phyloP scores from a whole-genome alignment of 2,888 invertebrate species.

The Amblyjoppa proteus region DNA sequence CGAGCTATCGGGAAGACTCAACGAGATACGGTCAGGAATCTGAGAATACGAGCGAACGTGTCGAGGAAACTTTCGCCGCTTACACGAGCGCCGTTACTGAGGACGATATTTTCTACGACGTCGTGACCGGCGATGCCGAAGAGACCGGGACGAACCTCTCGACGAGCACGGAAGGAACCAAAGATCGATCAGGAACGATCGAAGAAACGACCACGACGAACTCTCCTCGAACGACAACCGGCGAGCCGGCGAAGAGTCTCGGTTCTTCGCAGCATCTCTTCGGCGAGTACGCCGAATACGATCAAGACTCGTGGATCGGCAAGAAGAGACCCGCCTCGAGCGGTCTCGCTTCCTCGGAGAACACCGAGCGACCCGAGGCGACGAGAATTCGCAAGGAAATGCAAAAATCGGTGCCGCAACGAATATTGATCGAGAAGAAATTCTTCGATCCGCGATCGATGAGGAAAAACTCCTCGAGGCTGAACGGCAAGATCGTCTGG shows the following conservation, averaged over 20 bases:
- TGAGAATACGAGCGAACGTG: background rate
- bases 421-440: conserved; percentile 6
- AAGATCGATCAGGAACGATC: background rate
- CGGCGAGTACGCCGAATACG: conserved; percentile 62
- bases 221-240: conserved; percentile 14
- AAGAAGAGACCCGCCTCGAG: background rate
- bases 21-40: background rate
- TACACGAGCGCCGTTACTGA: background rate
- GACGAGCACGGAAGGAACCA: background rate
- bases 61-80: background rate
- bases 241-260: background rate
- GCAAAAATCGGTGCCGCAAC: background rate
- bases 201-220: conserved; percentile 5
- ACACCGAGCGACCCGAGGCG: background rate
- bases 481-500: conserved; percentile 2
- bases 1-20: background rate
- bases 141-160: background rate
- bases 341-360: too few relatives aligned
- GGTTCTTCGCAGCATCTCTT: conserved; percentile 22
- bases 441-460: conserved; percentile 18
- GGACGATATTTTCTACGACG: conserved; percentile 17
- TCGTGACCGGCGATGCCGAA: conserved; percentile 11
- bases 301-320: conserved; percentile 30
- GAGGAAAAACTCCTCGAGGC: background rate
- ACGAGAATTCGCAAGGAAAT: conserved; percentile 36